A percentile compares a stretch with the other conserved stretches of the same genome.
phyloP scores from a whole-genome alignment of 2,113 vertebrate genomes.

The Catagonus wagneri region DNA sequence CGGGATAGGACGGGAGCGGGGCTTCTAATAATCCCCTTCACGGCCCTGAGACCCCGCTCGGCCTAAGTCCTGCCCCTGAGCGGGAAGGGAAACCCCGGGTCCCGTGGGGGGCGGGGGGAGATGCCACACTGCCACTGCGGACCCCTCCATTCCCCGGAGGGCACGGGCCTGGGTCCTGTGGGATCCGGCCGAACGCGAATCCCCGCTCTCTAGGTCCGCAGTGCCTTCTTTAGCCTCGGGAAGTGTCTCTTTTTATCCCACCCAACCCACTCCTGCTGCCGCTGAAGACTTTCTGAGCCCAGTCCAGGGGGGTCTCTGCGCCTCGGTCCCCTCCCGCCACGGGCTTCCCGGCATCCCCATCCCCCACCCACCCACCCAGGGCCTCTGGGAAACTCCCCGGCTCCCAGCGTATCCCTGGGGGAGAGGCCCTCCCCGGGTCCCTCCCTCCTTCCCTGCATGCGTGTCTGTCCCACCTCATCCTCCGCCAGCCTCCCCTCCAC shows the following conservation, averaged over 20 bases:
- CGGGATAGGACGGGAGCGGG: neutral
- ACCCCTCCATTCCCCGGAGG: neutral
- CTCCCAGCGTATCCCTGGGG: neutral
- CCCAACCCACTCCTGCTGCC: neutral
- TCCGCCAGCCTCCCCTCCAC: conserved; percentile 46
- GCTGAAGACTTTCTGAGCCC: neutral
- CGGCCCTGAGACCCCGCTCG: neutral
- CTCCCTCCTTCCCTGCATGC: neutral
- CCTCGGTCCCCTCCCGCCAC: neutral
- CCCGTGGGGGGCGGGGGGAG: neutral
- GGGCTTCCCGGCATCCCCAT: neutral
- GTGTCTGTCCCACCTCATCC: conserved; percentile 61
- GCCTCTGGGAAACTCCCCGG: conserved; percentile 64
- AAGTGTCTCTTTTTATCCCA: conserved; percentile 61
- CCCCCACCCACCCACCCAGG: neutral
- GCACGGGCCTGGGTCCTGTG: neutral
- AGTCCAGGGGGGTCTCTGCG: neutral
- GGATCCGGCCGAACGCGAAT: neutral
- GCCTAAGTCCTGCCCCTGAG: neutral
- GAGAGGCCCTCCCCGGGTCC: neutral
- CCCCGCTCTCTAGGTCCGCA: neutral
- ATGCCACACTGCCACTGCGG: neutral
- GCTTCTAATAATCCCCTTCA: neutral
- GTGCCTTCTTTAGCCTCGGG: neutral
- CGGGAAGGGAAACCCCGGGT: neutral